phyloP scores from a whole-genome alignment of 2,113 vertebrate genomes.

The Trematomus loennbergii region DNA sequence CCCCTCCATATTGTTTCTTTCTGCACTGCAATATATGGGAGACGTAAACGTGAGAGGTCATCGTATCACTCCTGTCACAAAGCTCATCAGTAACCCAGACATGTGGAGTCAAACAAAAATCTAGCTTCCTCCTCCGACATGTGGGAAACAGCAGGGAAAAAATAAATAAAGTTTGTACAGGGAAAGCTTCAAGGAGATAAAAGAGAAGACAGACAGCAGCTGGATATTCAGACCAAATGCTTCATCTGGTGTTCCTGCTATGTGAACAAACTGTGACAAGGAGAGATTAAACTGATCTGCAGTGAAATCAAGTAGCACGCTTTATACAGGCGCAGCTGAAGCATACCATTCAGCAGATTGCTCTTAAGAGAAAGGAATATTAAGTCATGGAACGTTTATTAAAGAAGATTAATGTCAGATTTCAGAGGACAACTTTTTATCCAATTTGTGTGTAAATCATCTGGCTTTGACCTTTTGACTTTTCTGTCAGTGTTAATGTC shows the following conservation, averaged over 20 bases:
- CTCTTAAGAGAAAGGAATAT: background rate
- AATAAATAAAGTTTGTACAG: no score
- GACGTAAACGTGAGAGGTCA: background rate
- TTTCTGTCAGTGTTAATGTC: conserved; percentile 15
- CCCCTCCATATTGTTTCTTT: conserved; percentile 30
- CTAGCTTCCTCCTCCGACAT: conserved; percentile 19
- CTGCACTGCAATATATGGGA: conserved; percentile 6
- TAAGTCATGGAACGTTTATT: background rate
- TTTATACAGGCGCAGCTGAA: background rate
- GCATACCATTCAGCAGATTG: background rate
- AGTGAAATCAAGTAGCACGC: background rate
- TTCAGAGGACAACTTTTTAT: background rate
- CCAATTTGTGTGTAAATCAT: background rate
- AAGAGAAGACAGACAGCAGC: conserved; percentile 27
- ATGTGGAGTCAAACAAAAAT: conserved; percentile 9
- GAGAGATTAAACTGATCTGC: conserved; percentile 2
- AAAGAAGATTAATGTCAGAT: background rate
- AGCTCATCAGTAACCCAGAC: conserved; percentile 48
- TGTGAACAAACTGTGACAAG: conserved; percentile 23
- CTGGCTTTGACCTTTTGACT: no score
- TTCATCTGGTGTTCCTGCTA: conserved; percentile 12
- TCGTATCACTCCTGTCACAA: conserved; percentile 27
- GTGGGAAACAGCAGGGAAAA: conserved; percentile 27
- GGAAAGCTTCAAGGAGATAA: background rate
- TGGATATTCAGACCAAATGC: conserved; percentile 2